A percentile compares a stretch with the other conserved stretches of the same genome.
phyloP scores from a whole-genome alignment of 2,113 vertebrate genomes.

The Scopus umbretta region DNA sequence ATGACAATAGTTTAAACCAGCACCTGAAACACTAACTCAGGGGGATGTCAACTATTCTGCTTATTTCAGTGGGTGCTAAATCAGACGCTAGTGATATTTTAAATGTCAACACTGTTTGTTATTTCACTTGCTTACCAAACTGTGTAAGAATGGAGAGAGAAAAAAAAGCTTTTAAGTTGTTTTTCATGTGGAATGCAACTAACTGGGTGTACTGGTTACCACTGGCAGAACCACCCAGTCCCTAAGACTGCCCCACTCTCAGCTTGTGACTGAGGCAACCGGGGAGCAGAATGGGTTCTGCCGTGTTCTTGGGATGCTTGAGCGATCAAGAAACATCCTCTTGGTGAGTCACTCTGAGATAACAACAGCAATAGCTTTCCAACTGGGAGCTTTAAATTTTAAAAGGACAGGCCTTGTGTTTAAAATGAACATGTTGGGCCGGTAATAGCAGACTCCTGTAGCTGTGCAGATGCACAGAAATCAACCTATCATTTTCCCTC shows the following conservation, averaged over 20 bases:
- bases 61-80: not conserved
- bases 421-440: not conserved
- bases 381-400: not conserved
- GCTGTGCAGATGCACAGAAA: conserved; percentile 49
- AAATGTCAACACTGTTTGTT: not conserved
- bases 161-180: not conserved
- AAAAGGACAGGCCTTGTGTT: not conserved
- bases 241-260: not conserved
- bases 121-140: not conserved
- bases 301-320: not conserved
- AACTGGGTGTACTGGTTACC: not conserved
- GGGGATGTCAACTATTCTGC: not conserved
- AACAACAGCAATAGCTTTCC: not conserved
- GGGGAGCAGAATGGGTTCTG: not conserved
- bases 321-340: not conserved
- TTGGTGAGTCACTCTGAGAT: not conserved
- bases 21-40: not conserved
- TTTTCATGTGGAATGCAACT: not conserved
- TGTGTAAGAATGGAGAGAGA: not conserved
- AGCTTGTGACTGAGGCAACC: not conserved
- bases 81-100: not conserved
- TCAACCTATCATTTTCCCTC: conserved; percentile 51
- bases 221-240: not conserved
- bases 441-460: conserved; percentile 42
- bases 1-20: not conserved